These are phyloP conservation scores for Platycercus adscitus DNA, from an alignment of 2,113 vertebrate species.

Conservation along the genomic window DNA sequence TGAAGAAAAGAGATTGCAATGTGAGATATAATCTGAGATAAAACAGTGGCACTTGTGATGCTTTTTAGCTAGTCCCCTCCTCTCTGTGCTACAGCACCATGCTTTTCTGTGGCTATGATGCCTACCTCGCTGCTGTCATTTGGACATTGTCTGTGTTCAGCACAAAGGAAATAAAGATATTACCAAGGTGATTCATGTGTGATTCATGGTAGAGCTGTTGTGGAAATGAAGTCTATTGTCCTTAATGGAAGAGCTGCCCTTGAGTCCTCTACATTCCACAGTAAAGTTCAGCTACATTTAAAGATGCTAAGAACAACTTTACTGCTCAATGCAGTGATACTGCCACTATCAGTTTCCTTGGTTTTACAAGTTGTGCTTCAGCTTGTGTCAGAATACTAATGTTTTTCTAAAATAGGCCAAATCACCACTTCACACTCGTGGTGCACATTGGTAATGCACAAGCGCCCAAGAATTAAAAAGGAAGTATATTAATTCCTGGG, in stretches of 20 bases:
- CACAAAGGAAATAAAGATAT: neutral
- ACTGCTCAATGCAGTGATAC: neutral
- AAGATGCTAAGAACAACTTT: neutral
- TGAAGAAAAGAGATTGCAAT: neutral
- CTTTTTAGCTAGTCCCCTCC: neutral
- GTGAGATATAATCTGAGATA: neutral
- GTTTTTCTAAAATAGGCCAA: neutral
- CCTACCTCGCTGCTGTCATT: neutral
- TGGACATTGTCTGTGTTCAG: neutral
- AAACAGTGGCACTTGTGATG: neutral
- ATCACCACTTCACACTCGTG: neutral
- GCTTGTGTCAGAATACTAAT: accelerated
- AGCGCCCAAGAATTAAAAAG: neutral
- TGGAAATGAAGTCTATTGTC: neutral
- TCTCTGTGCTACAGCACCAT: neutral
- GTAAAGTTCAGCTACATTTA: neutral
- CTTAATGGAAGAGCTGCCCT: neutral
- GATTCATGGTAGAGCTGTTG: neutral
- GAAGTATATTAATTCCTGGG: neutral
- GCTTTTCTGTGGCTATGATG: neutral
- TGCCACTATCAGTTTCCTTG: neutral
- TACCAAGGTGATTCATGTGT: neutral
- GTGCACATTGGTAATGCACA: neutral
- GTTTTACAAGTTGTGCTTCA: neutral
- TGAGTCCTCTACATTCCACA: neutral